Percentiles rank a stretch among this genome's conserved stretches.
These are phyloP conservation scores for Cyprinodon tularosa DNA, from an alignment of 2,113 vertebrate species.

Conservation along the genomic window DNA sequence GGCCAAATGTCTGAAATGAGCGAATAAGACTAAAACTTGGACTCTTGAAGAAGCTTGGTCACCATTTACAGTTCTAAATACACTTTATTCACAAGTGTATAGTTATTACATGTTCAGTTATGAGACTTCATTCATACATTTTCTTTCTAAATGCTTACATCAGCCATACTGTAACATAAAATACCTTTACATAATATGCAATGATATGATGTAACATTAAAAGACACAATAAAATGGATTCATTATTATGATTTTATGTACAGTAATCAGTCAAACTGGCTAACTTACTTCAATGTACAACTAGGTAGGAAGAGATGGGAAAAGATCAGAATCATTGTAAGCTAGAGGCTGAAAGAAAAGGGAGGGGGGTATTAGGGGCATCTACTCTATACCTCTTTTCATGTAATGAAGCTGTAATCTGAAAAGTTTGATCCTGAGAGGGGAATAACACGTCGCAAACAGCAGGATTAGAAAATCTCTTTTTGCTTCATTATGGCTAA, in stretches of 20 bases:
- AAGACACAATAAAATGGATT: constrained; percentile 28
- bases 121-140: constrained; percentile 54
- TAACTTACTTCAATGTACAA: constrained; percentile 8
- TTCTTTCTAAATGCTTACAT: constrained; percentile 64
- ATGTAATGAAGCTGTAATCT: constrained; percentile 9
- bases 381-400: not conserved
- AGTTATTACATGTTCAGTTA: constrained; percentile 59
- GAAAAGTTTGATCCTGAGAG: constrained; percentile 12
- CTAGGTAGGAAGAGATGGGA: constrained; percentile 7
- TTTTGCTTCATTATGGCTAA: constrained; percentile 43
- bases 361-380: not conserved
- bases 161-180: constrained; percentile 60
- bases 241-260: constrained; percentile 49
- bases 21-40: constrained; percentile 25
- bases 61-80: constrained; percentile 58
- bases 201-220: constrained; percentile 31
- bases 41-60: constrained; percentile 35
- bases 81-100: constrained; percentile 59
- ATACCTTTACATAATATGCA: constrained; percentile 50
- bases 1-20: constrained; percentile 18
- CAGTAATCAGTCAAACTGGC: constrained; percentile 29
- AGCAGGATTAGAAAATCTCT: constrained; percentile 11
- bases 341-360: constrained; percentile 9
- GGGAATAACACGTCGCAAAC: constrained; percentile 17
- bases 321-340: constrained; percentile 12